These are phyloP conservation scores for Priocnemis perturbator DNA, from an alignment of 2,888 invertebrate species.

Conservation along the genomic window DNA sequence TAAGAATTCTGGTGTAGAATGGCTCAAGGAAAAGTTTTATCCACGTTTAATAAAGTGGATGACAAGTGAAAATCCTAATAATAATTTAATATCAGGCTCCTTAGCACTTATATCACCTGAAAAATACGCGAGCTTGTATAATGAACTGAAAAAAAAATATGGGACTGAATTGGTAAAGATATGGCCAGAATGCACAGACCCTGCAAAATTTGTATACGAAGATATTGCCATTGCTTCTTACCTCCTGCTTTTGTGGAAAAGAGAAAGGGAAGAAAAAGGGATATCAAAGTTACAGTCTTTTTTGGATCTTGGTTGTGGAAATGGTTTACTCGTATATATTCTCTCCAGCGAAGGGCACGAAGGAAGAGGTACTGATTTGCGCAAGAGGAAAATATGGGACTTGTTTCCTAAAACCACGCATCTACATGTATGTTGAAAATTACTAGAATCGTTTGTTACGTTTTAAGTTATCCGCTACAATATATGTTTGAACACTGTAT, in stretches of 20 bases:
- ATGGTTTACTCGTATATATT: slow-evolving; percentile 94
- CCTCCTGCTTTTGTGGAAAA: slow-evolving; percentile 87
- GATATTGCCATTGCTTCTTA: slow-evolving; percentile 96
- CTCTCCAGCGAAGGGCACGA: slow-evolving; percentile 88
- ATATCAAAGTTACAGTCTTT: slow-evolving; percentile 79
- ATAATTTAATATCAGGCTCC: slow-evolving; percentile 74
- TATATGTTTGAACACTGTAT: slow-evolving; percentile 58
- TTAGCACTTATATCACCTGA: slow-evolving; percentile 82
- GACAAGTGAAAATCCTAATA: slow-evolving; percentile 68
- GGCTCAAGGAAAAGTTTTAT: slow-evolving; percentile 79
- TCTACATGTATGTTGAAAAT: slow-evolving; percentile 78
- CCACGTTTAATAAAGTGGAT: slow-evolving; percentile 82
- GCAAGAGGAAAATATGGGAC: slow-evolving; percentile 92
- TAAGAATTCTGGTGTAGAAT: slow-evolving; percentile 66
- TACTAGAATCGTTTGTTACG: slow-evolving; percentile 1
- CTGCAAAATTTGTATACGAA: slow-evolving; percentile 96
- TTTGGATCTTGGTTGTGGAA: slow-evolving; percentile 98
- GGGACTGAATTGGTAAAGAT: slow-evolving; percentile 84
- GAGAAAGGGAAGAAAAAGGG: slow-evolving; percentile 75
- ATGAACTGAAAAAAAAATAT: slow-evolving; percentile 86
- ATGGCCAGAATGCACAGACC: slow-evolving; percentile 96
- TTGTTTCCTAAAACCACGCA: slow-evolving; percentile 81
- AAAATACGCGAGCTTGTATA: slow-evolving; percentile 84
- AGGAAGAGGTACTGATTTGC: slow-evolving; percentile 90
- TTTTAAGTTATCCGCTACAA: background rate